Base-by-base conservation (phyloP, 2,797 vertebrate genomes). In the Lacerta bilineata region DNA sequence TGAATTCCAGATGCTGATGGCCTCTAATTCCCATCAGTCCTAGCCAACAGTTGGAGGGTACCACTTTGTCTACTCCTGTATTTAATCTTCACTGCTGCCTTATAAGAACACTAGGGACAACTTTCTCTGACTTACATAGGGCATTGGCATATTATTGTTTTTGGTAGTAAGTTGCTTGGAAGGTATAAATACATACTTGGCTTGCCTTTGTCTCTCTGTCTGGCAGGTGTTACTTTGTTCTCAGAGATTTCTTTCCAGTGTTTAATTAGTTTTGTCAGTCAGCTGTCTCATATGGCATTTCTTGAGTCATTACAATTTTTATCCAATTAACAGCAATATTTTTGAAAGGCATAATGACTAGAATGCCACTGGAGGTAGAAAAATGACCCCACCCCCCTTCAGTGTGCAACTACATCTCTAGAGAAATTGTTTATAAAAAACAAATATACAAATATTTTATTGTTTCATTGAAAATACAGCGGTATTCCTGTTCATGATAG, bases 261-360 rank as follows among this genome's bases (percentile, higher is more conserved):
- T 41, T 85, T 85, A 85, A 85, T 85, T 64, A 64, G 59, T 77
- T 85, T 77, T 77, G 59, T 66, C 84, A 68, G 5, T 77, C 74
- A 85, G 84, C 41, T 78, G 20, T 50, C 84, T 86, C 29, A 86
- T 50, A 86, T 27, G 46, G 61, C 61, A 78, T 79, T 86, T 86
- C 75, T 55, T 69, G 61, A 50, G 41, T 79, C 61, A 86, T 86
- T 86, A 68, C 61, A 86, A 68, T 78, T 86, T 46, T 46, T 68
- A 50, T 86, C 74, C 74, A 46, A 25, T 69, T 79, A 79, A 78
- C 5, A 3, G 39, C 39, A 66, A 68, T 78, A 79, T 86, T 86
- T 68, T 36, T 78, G 41, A 69, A 79, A 68, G 39, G n/a, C 36
- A 86, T 23, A 79, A 68, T 50, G 29, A 11, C 41, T 46, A 64